Base-by-base conservation (phyloP, 2,888 invertebrate genomes). In the Mamestra brassicae region DNA sequence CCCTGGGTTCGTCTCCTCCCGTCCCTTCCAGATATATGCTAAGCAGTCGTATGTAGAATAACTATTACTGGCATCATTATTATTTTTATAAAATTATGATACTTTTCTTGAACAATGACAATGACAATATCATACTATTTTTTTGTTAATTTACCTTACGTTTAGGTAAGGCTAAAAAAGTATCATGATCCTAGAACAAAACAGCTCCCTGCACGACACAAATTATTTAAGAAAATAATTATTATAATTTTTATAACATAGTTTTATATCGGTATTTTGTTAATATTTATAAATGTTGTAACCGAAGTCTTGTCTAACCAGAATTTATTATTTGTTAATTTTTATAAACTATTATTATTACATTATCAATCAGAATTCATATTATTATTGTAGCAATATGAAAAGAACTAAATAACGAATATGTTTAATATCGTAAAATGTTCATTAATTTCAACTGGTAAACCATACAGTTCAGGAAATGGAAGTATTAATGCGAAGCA, bases 321-420 rank as follows among this genome's bases (percentile, higher is more conserved):
- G 85, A 89, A 87, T 89, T 89, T 89, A 89, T 89, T 75, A 85
- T 86, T 86, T 88, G 87, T 86, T 86, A 85, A 74, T 85, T 87
- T 80, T 73, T 81, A 72, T 72, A 83, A 83, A 81, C 70, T 81
- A 78, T 80, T 79, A 83, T 74, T 85, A 88, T 87, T 80, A 85
- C 82, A 88, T 83, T 79, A 78, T 66, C 71, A 80, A 77, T 76
- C 73, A 50, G 69, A 75, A 54, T 61, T 54, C 55, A 74, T 74
- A 65, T 75, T 58, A 70, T 72, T 61, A 80, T 74, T 74, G 58
- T 71, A 77, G 78, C n/a, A 58, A 42, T 60, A 57, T 76, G 58
- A 73, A 36, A 69, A 71, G 47, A 81, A 67, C 47, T 71, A 60
- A n/a, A 72, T 70, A 61, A 63, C 63, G 45, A 76, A 63, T 67